Evolutionary conservation across 2,888 invertebrate genomes (phyloP).

Genomic region (Chymomyza procnemis): DNA sequence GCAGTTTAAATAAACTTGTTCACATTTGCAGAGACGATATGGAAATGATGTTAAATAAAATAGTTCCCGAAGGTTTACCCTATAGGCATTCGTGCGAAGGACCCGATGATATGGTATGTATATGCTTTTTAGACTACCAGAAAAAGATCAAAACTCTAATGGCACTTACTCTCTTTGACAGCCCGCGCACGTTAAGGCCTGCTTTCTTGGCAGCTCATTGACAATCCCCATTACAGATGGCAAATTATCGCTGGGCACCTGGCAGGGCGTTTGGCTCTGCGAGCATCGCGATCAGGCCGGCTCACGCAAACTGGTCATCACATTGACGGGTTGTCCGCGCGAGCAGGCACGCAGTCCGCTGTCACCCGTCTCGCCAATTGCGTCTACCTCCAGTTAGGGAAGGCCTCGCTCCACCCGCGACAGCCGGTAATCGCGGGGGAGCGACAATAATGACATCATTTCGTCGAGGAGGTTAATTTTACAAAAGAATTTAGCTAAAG

Average conservation of each 20-base stretch:
- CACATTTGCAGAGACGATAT: constrained; percentile 88
- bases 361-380: constrained; percentile 90
- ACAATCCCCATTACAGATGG: constrained; percentile 98
- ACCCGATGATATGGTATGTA: constrained; percentile 96
- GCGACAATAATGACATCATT: constrained; percentile 79
- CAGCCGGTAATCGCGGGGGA: constrained; percentile 80
- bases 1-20: constrained; percentile 1
- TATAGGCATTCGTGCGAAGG: constrained; percentile 98
- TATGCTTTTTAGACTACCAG: neutral
- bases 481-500: constrained; percentile 79
- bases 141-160: neutral
- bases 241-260: constrained; percentile 95
- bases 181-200: constrained; percentile 98
- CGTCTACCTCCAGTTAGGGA: constrained; percentile 95
- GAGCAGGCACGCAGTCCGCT: constrained; percentile 91
- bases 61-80: constrained; percentile 97
- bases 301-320: constrained; percentile 92
- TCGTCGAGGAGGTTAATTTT: constrained; percentile 79
- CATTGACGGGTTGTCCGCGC: constrained; percentile 92
- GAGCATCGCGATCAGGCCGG: constrained; percentile 98
- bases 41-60: constrained; percentile 99
- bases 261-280: constrained; percentile 99
- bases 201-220: constrained; percentile 95
- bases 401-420: constrained; percentile 82
- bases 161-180: constrained; percentile 75